Evolutionary conservation across 2,113 vertebrate genomes (phyloP).

Genomic region (Coptodon bakossiorum): DNA sequence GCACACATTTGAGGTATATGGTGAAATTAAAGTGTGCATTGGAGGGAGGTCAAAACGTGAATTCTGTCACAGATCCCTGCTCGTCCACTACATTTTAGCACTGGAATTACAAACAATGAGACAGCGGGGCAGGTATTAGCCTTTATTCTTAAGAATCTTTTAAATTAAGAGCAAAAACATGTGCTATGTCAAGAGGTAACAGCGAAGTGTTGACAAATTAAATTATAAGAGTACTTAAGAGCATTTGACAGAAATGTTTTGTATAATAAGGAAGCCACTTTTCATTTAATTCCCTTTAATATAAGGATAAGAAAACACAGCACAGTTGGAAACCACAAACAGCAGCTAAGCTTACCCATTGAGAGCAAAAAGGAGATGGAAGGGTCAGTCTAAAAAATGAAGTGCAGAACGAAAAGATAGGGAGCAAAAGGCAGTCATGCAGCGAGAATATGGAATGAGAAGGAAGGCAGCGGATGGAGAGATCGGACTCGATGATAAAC

Average conservation of each 20-base stretch:
- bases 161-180: background rate
- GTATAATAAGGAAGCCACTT: background rate
- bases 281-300: background rate
- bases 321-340: constrained; percentile 7
- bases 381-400: constrained; percentile 54
- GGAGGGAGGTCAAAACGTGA: background rate
- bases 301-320: background rate
- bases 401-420: constrained; percentile 42
- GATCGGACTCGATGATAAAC: constrained; percentile 61
- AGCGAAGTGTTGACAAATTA: background rate
- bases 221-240: background rate
- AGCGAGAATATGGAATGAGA: constrained; percentile 63
- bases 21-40: background rate
- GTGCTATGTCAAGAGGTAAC: background rate
- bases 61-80: background rate
- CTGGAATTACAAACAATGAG: background rate
- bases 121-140: background rate
- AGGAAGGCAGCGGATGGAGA: constrained; percentile 36
- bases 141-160: background rate
- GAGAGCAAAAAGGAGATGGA: constrained; percentile 29
- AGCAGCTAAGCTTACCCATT: background rate
- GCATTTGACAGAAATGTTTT: background rate
- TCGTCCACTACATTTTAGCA: background rate
- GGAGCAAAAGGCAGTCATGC: constrained; percentile 53
- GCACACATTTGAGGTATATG: background rate